A percentile compares a stretch with the other conserved stretches of the same genome.
These are phyloP conservation scores for Muscina levida DNA, from an alignment of 2,888 invertebrate species.

Conservation along the genomic window DNA sequence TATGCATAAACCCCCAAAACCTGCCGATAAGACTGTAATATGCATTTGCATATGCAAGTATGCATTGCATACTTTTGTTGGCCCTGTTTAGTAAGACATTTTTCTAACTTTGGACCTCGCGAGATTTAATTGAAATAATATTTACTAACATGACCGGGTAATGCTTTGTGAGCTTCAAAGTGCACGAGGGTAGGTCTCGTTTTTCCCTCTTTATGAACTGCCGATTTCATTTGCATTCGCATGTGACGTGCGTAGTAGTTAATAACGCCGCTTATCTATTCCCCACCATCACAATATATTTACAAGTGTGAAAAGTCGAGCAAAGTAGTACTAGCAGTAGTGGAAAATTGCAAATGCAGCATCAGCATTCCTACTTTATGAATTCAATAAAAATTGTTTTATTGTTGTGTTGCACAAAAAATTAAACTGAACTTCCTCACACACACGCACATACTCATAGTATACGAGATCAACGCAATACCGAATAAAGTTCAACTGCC, in stretches of 20 bases:
- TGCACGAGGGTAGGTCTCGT: too few species aligned
- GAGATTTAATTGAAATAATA: too few species aligned
- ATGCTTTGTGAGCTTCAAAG: too few species aligned
- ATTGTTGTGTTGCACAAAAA: constrained; percentile 11
- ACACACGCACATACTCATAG: not conserved
- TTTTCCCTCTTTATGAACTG: too few species aligned
- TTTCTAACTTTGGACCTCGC: too few species aligned
- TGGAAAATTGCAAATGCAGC: constrained; percentile 45
- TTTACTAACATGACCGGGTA: too few species aligned
- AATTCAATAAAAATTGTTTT: constrained; percentile 52
- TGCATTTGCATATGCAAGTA: too few species aligned
- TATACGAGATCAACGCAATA: constrained; percentile 41
- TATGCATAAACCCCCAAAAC: too few species aligned
- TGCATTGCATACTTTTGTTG: too few species aligned
- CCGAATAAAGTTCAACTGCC: constrained; percentile 58
- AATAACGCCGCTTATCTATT: not conserved
- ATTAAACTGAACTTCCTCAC: not conserved
- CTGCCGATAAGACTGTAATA: too few species aligned
- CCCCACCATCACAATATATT: constrained; percentile 1
- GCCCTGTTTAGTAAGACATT: too few species aligned
- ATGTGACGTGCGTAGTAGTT: not conserved
- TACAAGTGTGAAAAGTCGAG: constrained; percentile 2
- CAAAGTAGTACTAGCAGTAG: constrained; percentile 35
- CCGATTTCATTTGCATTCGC: not conserved
- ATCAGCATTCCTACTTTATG: constrained; percentile 40